Evolutionary conservation across 2,888 invertebrate genomes (phyloP).

Genomic region (Lepas anatifera): DNA sequence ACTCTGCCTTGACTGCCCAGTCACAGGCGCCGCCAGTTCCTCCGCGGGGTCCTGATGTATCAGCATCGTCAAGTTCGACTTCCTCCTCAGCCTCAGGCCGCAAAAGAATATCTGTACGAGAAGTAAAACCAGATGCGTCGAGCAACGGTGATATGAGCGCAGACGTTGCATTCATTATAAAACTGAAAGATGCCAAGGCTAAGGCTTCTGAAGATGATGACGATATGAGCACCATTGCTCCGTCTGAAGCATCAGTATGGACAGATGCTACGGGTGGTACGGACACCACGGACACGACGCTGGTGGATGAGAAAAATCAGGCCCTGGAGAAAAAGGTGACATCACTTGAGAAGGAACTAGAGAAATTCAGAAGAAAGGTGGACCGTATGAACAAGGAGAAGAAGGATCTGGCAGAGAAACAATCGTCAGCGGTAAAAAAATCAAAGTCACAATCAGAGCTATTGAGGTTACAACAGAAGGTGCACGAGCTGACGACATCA

Average conservation of each 20-base stretch:
- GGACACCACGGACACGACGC: slow-evolving; percentile 43
- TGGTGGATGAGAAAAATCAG: slow-evolving; percentile 73
- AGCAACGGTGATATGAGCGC: neutral
- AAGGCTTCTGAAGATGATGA: slow-evolving; percentile 22
- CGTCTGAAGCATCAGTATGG: slow-evolving; percentile 20
- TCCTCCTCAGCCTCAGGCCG: neutral
- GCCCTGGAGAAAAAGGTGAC: slow-evolving; percentile 47
- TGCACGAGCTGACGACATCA: slow-evolving; percentile 14
- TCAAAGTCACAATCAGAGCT: slow-evolving; percentile 21
- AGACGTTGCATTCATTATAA: slow-evolving; percentile 24
- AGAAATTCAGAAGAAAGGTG: slow-evolving; percentile 70
- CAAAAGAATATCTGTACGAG: neutral
- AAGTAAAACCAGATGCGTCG: neutral
- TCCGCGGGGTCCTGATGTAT: neutral
- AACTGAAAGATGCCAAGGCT: slow-evolving; percentile 17
- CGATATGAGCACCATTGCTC: slow-evolving; percentile 21
- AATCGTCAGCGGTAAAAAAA: slow-evolving; percentile 39
- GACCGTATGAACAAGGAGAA: slow-evolving; percentile 67
- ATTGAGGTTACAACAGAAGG: slow-evolving; percentile 23
- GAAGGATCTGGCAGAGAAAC: slow-evolving; percentile 61
- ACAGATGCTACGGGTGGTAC: slow-evolving; percentile 79
- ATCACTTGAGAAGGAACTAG: slow-evolving; percentile 49
- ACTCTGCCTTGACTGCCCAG: slow-evolving; percentile 10
- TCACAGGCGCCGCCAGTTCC: slow-evolving; percentile 10
- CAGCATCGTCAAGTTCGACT: neutral